A percentile compares a stretch with the other conserved stretches of the same genome.
Evolutionary conservation across 2,888 invertebrate genomes (phyloP).

Genomic region (Leptopilina myrica): DNA sequence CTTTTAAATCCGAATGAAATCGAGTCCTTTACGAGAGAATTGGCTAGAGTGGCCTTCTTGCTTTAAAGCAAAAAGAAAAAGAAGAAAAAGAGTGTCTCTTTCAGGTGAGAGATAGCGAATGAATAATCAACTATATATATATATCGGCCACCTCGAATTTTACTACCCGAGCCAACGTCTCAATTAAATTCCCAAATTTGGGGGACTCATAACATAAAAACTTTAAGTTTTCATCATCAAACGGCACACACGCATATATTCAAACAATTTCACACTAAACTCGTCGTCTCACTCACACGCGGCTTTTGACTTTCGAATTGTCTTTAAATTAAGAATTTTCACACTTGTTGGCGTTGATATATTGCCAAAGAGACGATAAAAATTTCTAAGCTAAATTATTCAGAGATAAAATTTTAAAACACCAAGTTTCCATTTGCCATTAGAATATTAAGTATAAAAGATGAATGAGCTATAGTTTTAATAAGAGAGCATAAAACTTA

Average conservation of each 20-base stretch:
- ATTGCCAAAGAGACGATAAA: neutral
- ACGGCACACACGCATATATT: too few species aligned
- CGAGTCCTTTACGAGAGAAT: conserved; percentile 35
- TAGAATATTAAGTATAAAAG: neutral
- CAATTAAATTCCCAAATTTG: conserved; percentile 32
- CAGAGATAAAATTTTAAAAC: neutral
- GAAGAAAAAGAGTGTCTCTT: conserved; percentile 19
- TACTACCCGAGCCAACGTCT: conserved; percentile 15
- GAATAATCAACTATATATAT: conserved; percentile 41
- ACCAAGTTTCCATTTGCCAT: neutral
- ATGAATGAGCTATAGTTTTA: too few species aligned
- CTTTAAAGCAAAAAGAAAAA: neutral
- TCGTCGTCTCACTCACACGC: neutral
- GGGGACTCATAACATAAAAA: neutral
- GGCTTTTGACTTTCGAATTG: neutral
- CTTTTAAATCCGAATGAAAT: conserved; percentile 38
- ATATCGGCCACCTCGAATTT: conserved; percentile 5
- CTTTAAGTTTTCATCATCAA: neutral
- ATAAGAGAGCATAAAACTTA: too few species aligned
- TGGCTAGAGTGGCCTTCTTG: conserved; percentile 23
- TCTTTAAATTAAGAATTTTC: conserved; percentile 6
- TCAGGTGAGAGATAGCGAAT: conserved; percentile 45
- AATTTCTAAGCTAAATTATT: conserved; percentile 10
- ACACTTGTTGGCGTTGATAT: conserved; percentile 3
- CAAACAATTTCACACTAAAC: neutral